Conservation (phyloP, 2,888 invertebrate species). For the Epistrophella euchroma region DNA sequence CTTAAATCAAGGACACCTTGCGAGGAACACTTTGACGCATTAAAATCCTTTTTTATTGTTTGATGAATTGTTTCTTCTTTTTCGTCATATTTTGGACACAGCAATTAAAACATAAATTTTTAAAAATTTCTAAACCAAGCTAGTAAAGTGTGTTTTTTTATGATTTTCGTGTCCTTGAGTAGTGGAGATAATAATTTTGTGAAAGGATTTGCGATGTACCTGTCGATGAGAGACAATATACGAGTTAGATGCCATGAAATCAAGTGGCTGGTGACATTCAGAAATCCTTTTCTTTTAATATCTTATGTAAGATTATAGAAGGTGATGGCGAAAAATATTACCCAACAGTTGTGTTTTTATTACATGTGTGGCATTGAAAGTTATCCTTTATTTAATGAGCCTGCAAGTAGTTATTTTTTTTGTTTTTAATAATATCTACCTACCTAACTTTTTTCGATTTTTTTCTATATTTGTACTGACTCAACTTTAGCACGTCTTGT, state of each 20-base stretch:
- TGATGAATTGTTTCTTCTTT: constrained; percentile 25
- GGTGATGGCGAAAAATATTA: neutral
- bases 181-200: constrained; percentile 13
- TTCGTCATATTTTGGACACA: constrained; percentile 20
- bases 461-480: neutral
- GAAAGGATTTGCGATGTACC: constrained; percentile 66
- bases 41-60: constrained; percentile 68
- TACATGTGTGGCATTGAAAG: neutral
- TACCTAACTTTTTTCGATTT: too few relatives aligned
- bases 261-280: constrained; percentile 21
- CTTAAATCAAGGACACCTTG: constrained; percentile 68
- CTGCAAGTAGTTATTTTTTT: neutral
- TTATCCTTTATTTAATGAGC: neutral
- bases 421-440: neutral
- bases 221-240: constrained; percentile 18
- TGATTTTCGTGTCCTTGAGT: constrained; percentile 52
- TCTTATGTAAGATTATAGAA: neutral
- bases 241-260: constrained; percentile 7
- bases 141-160: constrained; percentile 24
- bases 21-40: constrained; percentile 34
- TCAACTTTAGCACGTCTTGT: neutral
- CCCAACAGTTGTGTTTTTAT: neutral
- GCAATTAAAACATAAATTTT: constrained; percentile 32
- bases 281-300: constrained; percentile 29
- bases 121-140: neutral